Conservation (phyloP, 1,140 invertebrate species). For the Platyscapa corneri region DNA sequence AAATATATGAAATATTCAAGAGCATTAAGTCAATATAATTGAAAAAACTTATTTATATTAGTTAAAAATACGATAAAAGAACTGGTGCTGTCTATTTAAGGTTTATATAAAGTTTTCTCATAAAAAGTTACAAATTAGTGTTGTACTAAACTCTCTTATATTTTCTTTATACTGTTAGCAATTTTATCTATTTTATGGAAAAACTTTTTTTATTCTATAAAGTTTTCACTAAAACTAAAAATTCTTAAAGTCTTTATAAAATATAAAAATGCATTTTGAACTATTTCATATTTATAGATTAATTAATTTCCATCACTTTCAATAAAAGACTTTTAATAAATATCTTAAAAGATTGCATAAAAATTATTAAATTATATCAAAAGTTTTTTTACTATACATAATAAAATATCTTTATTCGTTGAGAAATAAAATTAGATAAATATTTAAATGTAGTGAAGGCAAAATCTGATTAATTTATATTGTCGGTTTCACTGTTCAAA, state of each 20-base stretch:
- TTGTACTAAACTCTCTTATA: background rate
- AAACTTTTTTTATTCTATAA: conserved; percentile 1
- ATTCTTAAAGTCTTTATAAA: background rate
- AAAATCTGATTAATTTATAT: no score
- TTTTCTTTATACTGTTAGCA: background rate
- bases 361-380: background rate
- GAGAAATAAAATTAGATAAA: no score
- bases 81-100: background rate
- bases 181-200: background rate
- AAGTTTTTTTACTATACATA: no score
- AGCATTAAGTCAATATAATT: background rate
- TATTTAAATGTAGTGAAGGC: no score
- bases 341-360: background rate
- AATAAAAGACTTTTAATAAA: background rate
- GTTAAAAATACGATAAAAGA: background rate
- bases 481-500: no score
- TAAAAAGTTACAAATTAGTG: conserved; percentile 4
- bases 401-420: no score
- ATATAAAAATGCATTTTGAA: background rate
- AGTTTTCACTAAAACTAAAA: background rate
- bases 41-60: background rate
- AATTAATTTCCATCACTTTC: background rate
- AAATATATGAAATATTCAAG: background rate
- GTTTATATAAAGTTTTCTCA: background rate
- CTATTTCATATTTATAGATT: background rate